These are phyloP conservation scores for Cantharis nigra DNA, from an alignment of 2,888 invertebrate genomes.

Conservation along the genomic window DNA sequence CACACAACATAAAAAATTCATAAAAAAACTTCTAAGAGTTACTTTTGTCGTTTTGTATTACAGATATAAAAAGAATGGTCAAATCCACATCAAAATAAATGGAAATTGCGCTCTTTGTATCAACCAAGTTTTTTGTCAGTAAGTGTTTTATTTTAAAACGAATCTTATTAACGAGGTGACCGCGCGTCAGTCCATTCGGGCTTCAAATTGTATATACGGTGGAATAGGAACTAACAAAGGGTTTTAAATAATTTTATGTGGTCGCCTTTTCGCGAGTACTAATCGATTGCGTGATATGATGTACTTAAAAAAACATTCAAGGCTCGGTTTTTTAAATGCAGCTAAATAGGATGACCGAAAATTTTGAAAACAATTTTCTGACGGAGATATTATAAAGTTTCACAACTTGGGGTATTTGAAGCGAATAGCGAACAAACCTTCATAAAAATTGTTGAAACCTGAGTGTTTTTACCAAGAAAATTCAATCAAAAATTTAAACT, in stretches of 20 bases:
- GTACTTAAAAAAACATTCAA: neutral
- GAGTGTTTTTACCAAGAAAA: neutral
- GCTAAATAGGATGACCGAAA: neutral
- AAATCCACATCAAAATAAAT: neutral
- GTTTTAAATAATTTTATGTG: no score
- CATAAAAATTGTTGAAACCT: neutral
- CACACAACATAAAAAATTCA: neutral
- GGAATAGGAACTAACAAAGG: no score
- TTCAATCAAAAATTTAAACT: neutral
- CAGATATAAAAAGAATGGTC: neutral
- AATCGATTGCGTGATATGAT: neutral
- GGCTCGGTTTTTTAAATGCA: neutral
- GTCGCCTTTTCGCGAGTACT: no score
- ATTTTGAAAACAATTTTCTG: neutral
- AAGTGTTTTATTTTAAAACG: no score
- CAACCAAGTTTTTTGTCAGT: neutral
- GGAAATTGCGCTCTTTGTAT: neutral
- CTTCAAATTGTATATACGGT: neutral
- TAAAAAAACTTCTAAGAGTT: neutral
- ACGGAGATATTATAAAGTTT: neutral
- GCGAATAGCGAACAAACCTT: neutral
- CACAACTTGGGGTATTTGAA: neutral
- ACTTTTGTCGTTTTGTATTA: neutral
- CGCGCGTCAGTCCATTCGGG: neutral
- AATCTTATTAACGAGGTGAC: neutral